Evolutionary conservation across 1,140 invertebrate genomes (phyloP).

Genomic region (Brachionus rotundiformis): DNA sequence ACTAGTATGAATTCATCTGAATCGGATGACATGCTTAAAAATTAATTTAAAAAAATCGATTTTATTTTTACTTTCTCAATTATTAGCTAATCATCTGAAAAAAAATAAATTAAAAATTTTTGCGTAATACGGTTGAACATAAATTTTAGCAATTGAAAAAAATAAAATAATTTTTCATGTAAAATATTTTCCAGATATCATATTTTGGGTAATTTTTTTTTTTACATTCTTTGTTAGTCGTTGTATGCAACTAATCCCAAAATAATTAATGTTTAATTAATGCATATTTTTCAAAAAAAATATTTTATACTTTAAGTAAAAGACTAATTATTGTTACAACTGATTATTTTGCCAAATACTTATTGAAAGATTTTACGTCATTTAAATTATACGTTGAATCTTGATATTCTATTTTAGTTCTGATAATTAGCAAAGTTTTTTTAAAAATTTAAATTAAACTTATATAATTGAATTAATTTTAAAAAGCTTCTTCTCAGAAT

Average conservation of each 20-base stretch:
- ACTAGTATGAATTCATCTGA: neutral
- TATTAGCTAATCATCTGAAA: neutral
- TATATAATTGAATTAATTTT: no score
- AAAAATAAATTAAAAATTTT: neutral
- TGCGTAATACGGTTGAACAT: neutral
- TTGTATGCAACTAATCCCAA: neutral
- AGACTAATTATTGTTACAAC: no score
- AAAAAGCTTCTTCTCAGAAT: no score
- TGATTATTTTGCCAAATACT: no score
- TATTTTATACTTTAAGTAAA: no score
- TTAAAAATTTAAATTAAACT: no score
- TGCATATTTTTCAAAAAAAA: no score
- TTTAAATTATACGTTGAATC: no score
- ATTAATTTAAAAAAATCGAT: neutral
- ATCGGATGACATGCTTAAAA: neutral
- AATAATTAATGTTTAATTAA: neutral
- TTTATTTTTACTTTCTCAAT: neutral
- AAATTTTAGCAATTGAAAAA: no score
- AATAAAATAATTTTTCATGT: neutral
- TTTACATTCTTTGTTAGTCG: neutral
- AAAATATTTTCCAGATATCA: neutral
- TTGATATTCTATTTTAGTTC: no score
- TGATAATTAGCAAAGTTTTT: no score
- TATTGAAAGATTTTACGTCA: no score
- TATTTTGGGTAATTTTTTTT: neutral